phyloP scores from a whole-genome alignment of 2,113 vertebrate genomes.

The Thryonomys swinderianus region DNA sequence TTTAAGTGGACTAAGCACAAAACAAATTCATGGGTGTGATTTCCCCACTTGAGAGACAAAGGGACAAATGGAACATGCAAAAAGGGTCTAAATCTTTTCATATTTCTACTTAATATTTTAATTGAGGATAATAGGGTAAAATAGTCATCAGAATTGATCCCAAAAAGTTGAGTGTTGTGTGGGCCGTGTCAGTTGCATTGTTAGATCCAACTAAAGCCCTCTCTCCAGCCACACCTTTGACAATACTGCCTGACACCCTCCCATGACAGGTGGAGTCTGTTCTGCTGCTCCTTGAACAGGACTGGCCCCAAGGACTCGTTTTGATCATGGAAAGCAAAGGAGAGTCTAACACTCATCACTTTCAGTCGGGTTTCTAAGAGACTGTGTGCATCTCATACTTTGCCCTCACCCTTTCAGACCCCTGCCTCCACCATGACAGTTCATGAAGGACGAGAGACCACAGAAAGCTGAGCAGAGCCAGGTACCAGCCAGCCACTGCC shows the following conservation, averaged over 20 bases:
- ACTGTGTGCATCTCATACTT: neutral
- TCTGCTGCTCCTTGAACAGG: neutral
- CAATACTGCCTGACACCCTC: neutral
- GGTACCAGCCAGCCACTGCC: neutral
- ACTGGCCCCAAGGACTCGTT: neutral
- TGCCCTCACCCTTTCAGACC: neutral
- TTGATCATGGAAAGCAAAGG: neutral
- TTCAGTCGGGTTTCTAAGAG: neutral
- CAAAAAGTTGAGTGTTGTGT: neutral
- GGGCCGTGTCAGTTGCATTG: neutral
- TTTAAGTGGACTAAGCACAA: neutral
- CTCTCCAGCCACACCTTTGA: neutral
- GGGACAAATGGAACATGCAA: neutral
- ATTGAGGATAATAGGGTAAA: neutral
- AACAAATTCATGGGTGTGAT: neutral
- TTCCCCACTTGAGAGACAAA: neutral
- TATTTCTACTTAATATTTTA: neutral
- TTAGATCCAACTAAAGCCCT: neutral
- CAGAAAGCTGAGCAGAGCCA: neutral
- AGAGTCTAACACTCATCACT: neutral
- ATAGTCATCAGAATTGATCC: neutral
- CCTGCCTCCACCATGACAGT: neutral
- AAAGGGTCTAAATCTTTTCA: neutral
- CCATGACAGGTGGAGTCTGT: neutral
- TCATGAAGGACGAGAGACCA: neutral